Percentiles rank a stretch among this genome's conserved stretches.
phyloP scores from a whole-genome alignment of 2,113 vertebrate genomes.

The Psophia crepitans region DNA sequence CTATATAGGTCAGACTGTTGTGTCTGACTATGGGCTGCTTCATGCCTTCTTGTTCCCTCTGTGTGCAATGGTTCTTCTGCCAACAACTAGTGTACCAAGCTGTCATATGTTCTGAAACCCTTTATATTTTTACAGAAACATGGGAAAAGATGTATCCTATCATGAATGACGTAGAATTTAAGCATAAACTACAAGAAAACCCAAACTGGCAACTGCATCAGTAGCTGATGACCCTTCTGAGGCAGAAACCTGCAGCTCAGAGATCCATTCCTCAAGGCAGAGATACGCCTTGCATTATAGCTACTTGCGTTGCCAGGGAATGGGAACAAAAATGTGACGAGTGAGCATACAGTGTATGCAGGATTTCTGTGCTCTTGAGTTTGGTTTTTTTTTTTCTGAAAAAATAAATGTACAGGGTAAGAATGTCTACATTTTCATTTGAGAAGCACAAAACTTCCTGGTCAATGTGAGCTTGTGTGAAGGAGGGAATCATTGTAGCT shows the following conservation, averaged over 20 bases:
- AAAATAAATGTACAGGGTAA: neutral
- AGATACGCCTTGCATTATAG: neutral
- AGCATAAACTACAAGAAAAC: neutral
- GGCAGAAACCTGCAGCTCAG: neutral
- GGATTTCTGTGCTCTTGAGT: neutral
- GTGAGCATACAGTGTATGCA: neutral
- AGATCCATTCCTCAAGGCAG: neutral
- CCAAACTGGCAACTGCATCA: neutral
- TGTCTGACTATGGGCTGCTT: neutral
- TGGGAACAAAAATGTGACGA: neutral
- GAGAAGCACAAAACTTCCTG: neutral
- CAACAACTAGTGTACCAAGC: neutral
- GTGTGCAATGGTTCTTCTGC: neutral
- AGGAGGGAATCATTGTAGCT: neutral
- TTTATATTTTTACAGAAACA: neutral
- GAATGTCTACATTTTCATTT: neutral
- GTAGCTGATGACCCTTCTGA: neutral
- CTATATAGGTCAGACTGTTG: rapidly evolving
- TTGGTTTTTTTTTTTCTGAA: neutral
- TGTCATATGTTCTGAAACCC: neutral
- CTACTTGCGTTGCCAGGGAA: neutral
- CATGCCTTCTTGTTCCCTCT: neutral
- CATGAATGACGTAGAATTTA: neutral
- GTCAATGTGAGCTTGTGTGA: neutral
- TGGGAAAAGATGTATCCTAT: neutral